Evolutionary conservation across 2,113 vertebrate species (phyloP).

Genomic region (Festucalex cinctus): DNA sequence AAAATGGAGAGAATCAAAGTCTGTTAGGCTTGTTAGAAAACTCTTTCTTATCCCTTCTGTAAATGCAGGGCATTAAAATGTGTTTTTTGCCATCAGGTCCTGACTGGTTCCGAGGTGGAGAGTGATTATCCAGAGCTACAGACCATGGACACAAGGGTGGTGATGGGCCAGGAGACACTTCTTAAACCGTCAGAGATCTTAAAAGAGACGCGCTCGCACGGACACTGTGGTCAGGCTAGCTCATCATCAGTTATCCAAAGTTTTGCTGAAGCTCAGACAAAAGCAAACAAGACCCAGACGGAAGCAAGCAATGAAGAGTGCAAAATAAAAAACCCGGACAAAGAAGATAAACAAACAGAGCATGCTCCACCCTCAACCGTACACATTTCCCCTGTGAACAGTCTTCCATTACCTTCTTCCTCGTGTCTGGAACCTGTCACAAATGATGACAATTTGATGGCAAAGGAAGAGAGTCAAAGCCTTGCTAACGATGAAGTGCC

Average conservation of each 20-base stretch:
- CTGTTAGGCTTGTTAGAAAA: conserved; percentile 2
- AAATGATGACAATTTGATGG: conserved; percentile 43
- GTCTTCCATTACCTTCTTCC: conserved; percentile 17
- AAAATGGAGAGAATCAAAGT: conserved; percentile 82
- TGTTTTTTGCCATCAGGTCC: conserved; percentile 47
- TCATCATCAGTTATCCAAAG: conserved; percentile 38
- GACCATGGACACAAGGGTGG: conserved; percentile 80
- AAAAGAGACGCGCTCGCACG: conserved; percentile 34
- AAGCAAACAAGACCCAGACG: conserved; percentile 40
- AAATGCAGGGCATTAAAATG: background rate
- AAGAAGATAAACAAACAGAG: conserved; percentile 49
- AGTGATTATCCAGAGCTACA: conserved; percentile 74
- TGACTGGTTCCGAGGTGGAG: conserved; percentile 77
- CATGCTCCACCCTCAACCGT: conserved; percentile 24
- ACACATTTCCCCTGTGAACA: conserved; percentile 28
- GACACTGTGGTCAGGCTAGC: conserved; percentile 34
- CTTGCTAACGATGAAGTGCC: conserved; percentile 84
- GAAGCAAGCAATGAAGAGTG: conserved; percentile 55
- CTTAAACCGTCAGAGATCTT: conserved; percentile 66
- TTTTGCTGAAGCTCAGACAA: conserved; percentile 40
- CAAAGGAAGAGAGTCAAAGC: conserved; percentile 47
- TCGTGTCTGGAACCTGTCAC: conserved; percentile 43
- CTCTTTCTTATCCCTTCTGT: conserved; percentile 4
- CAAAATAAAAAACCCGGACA: conserved; percentile 21
- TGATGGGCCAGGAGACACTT: conserved; percentile 87